A percentile compares a stretch with the other conserved stretches of the same genome.
These are phyloP conservation scores for Bradypodion ventrale DNA, from an alignment of 2,797 vertebrate genomes.

Conservation along the genomic window DNA sequence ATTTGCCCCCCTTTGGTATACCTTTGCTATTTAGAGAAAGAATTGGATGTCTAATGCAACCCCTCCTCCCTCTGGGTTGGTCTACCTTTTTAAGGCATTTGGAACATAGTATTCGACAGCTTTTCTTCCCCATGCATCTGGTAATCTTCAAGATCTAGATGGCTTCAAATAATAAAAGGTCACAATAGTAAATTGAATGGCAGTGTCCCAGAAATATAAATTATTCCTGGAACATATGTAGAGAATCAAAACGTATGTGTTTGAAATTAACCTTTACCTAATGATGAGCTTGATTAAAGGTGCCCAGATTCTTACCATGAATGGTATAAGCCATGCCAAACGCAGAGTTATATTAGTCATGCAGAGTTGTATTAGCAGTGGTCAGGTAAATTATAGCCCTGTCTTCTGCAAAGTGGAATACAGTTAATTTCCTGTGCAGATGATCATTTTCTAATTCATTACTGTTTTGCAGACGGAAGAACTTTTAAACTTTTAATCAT, in stretches of 20 bases:
- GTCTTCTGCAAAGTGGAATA: slow-evolving; percentile 44
- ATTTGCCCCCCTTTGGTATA: slow-evolving; percentile 67
- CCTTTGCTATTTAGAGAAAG: slow-evolving; percentile 73
- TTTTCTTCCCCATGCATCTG: slow-evolving; percentile 63
- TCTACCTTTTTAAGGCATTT: slow-evolving; percentile 73
- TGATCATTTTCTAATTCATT: slow-evolving; percentile 53
- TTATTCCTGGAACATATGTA: slow-evolving; percentile 32
- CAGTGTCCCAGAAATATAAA: slow-evolving; percentile 36
- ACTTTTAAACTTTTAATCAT: slow-evolving; percentile 60
- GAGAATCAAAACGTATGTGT: neutral
- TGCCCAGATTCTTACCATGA: neutral
- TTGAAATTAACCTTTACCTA: slow-evolving; percentile 2
- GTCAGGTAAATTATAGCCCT: slow-evolving; percentile 57
- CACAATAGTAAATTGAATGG: slow-evolving; percentile 39
- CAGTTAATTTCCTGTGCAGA: slow-evolving; percentile 45
- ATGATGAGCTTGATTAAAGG: slow-evolving; percentile 17
- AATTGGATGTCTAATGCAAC: slow-evolving; percentile 79
- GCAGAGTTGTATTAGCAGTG: slow-evolving; percentile 36
- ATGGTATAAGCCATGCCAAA: slow-evolving; percentile 31
- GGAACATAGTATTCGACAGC: slow-evolving; percentile 60
- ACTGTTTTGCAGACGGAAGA: slow-evolving; percentile 47
- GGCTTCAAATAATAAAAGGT: slow-evolving; percentile 44
- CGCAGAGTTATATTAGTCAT: slow-evolving; percentile 36
- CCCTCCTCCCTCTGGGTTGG: slow-evolving; percentile 70
- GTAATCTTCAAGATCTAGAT: slow-evolving; percentile 40